phyloP scores from a whole-genome alignment of 2,113 vertebrate genomes.

The Tupaia chinensis region DNA sequence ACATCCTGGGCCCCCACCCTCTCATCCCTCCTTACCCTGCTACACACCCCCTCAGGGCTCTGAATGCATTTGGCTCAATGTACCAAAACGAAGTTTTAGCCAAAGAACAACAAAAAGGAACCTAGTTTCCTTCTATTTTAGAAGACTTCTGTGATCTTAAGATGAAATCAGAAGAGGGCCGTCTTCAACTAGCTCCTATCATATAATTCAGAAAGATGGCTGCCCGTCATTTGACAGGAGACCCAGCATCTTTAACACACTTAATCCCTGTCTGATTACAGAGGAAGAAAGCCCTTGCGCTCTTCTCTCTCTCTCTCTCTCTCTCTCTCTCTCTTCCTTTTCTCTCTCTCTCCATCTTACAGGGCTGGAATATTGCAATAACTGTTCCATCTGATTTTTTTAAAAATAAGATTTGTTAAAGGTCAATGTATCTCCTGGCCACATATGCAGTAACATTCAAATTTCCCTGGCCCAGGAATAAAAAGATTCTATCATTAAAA shows the following conservation, averaged over 20 bases:
- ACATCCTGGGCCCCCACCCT: slow-evolving; percentile 54
- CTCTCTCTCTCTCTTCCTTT: slow-evolving; percentile 85
- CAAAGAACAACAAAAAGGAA: slow-evolving; percentile 25
- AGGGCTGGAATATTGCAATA: slow-evolving; percentile 91
- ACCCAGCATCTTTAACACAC: slow-evolving; percentile 89
- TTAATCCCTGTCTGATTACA: slow-evolving; percentile 90
- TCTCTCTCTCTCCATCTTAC: slow-evolving; percentile 88
- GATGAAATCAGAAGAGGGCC: slow-evolving; percentile 69
- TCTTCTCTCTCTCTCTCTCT: background rate
- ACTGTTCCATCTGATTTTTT: slow-evolving; percentile 91
- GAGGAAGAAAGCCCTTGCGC: slow-evolving; percentile 85
- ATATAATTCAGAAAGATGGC: slow-evolving; percentile 84
- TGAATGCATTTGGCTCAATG: background rate
- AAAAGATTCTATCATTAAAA: slow-evolving; percentile 96
- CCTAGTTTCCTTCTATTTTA: slow-evolving; percentile 75
- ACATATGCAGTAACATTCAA: slow-evolving; percentile 92
- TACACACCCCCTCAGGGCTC: slow-evolving; percentile 81
- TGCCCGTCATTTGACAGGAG: slow-evolving; percentile 87
- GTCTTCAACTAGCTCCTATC: slow-evolving; percentile 83
- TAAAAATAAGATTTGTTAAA: slow-evolving; percentile 92
- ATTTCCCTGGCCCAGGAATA: slow-evolving; percentile 93
- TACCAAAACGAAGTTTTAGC: background rate
- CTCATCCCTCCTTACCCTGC: slow-evolving; percentile 62
- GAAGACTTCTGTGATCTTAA: slow-evolving; percentile 74
- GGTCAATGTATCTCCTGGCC: slow-evolving; percentile 93